These are phyloP conservation scores for Phocides pigmalion DNA, from an alignment of 1,140 invertebrate species.

Conservation along the genomic window DNA sequence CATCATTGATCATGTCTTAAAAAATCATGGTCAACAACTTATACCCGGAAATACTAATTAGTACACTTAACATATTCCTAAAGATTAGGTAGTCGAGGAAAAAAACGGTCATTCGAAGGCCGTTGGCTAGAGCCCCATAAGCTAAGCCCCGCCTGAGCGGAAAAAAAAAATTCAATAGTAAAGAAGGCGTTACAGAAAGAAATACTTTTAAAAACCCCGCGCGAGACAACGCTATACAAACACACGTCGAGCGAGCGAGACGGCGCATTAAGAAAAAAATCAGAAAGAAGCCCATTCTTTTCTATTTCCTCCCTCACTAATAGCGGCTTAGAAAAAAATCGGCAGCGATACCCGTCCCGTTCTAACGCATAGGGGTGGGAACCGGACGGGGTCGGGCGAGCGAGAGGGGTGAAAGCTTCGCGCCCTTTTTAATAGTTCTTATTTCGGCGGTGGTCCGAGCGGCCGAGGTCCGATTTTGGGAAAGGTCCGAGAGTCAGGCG, in stretches of 20 bases:
- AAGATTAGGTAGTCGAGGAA: slow-evolving; percentile 68
- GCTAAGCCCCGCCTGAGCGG: slow-evolving; percentile 77
- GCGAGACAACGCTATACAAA: slow-evolving; percentile 54
- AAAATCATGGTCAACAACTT: background rate
- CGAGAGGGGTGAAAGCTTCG: slow-evolving; percentile 69
- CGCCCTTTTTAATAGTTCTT: slow-evolving; percentile 79
- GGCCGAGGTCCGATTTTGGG: slow-evolving; percentile 56
- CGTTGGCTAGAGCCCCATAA: slow-evolving; percentile 75
- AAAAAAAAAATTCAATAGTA: slow-evolving; percentile 78
- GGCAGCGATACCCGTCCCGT: slow-evolving; percentile 62
- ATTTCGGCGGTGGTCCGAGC: slow-evolving; percentile 69
- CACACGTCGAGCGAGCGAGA: slow-evolving; percentile 63
- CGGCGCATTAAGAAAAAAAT: slow-evolving; percentile 76
- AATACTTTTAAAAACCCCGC: slow-evolving; percentile 65
- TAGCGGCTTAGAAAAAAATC: slow-evolving; percentile 81
- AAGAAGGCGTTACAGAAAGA: slow-evolving; percentile 77
- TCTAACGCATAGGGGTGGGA: slow-evolving; percentile 67
- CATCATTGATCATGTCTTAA: background rate
- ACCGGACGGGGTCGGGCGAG: slow-evolving; percentile 62
- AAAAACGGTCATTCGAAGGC: slow-evolving; percentile 56
- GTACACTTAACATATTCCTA: slow-evolving; percentile 27
- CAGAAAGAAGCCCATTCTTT: slow-evolving; percentile 81
- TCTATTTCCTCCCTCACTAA: slow-evolving; percentile 81
- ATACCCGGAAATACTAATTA: background rate
- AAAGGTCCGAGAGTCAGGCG: slow-evolving; percentile 44